These are phyloP conservation scores for Psophia crepitans DNA, from an alignment of 2,113 vertebrate genomes.

Conservation along the genomic window DNA sequence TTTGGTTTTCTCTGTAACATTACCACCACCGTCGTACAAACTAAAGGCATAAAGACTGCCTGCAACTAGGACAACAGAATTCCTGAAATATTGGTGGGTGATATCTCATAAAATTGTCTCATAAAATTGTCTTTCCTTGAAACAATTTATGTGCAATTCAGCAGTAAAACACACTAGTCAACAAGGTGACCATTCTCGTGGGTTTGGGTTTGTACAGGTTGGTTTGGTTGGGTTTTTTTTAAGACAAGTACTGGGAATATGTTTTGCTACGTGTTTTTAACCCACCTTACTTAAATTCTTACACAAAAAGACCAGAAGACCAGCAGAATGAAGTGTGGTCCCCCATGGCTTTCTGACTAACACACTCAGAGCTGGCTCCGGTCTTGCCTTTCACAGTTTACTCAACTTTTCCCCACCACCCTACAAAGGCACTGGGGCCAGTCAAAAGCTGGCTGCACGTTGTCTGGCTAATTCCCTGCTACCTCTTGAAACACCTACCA, in stretches of 20 bases:
- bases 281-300: not conserved
- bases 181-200: not conserved
- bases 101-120: not conserved
- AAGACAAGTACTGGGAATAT: not conserved
- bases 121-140: not conserved
- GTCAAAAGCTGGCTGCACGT: accelerated
- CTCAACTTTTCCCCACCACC: not conserved
- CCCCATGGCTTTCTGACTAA: not conserved
- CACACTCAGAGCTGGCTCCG: not conserved
- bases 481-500: not conserved
- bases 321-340: not conserved
- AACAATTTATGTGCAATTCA: not conserved
- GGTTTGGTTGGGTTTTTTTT: not conserved
- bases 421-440: accelerated
- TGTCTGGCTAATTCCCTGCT: not conserved
- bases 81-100: not conserved
- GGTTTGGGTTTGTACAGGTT: too few relatives aligned
- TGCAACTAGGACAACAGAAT: not conserved
- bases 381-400: not conserved
- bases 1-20: not conserved
- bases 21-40: not conserved
- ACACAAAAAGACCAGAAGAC: not conserved
- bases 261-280: not conserved
- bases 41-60: not conserved
- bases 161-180: not conserved